Percentiles rank a stretch among this genome's conserved stretches.
These are phyloP conservation scores for Spodoptera litura DNA, from an alignment of 1,140 invertebrate genomes.

Conservation along the genomic window DNA sequence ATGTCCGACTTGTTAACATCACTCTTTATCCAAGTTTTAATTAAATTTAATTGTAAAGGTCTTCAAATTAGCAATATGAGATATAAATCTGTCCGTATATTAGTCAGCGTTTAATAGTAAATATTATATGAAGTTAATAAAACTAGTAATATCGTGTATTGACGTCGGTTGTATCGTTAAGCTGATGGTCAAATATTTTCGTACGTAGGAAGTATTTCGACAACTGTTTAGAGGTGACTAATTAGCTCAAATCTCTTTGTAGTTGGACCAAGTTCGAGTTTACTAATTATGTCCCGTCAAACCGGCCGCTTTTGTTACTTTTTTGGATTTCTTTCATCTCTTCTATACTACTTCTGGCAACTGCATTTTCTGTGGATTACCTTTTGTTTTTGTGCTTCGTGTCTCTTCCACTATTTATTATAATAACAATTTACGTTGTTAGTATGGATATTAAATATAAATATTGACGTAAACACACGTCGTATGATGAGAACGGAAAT, in stretches of 20 bases:
- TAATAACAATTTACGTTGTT: background rate
- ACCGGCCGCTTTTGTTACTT: background rate
- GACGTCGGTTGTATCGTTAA: background rate
- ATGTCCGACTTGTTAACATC: background rate
- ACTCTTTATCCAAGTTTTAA: slow-evolving; percentile 9
- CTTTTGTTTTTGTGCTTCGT: slow-evolving; percentile 3
- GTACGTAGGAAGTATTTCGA: background rate
- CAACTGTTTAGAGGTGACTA: slow-evolving; percentile 31
- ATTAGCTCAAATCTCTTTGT: slow-evolving; percentile 41
- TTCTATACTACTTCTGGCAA: background rate
- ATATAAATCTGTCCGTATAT: slow-evolving; percentile 19
- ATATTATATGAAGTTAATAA: slow-evolving; percentile 18
- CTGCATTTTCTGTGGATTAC: background rate
- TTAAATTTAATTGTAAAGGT: slow-evolving; percentile 19
- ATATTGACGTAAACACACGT: slow-evolving; percentile 28
- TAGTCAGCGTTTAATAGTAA: slow-evolving; percentile 10
- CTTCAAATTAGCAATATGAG: background rate
- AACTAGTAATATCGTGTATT: slow-evolving; percentile 1
- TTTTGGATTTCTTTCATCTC: slow-evolving; percentile 23
- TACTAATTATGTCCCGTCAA: slow-evolving; percentile 38
- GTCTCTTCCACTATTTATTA: background rate
- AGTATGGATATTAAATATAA: slow-evolving; percentile 5
- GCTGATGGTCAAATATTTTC: slow-evolving; percentile 13
- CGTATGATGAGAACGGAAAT: slow-evolving; percentile 55
- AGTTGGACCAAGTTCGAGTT: slow-evolving; percentile 19